Evolutionary conservation across 1,140 invertebrate genomes (phyloP), one percentile per base, ranked within the genome.

Genomic region (Helicorthomorpha holstii): DNA sequence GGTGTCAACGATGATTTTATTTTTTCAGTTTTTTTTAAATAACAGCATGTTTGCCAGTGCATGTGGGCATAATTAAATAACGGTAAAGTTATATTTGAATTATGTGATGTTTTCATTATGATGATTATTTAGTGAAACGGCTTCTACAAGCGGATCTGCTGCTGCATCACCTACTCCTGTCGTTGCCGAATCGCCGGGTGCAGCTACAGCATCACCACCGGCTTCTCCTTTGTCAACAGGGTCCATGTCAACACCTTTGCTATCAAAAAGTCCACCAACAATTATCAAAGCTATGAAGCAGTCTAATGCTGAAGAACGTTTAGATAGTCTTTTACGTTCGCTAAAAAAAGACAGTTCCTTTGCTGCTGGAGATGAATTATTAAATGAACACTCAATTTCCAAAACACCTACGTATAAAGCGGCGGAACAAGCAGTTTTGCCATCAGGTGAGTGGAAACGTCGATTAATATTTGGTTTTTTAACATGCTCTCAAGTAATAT

Each of bases 261-360:
- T 46, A 46, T 25, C 44, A 10, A 46, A 46, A 19, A 12, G 4
- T 10, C 44, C 44, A 10, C 4, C 41, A 48, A 19, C 50, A 47
- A 48, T 41, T 29, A 34, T 49, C 16, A n/a, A n/a, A n/a, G 4
- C 22, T 27, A 10, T 27, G 26, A 24, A 24, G 7, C 4, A 10
- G 4, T 7, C 57, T 21, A 61, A 59, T 10, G 65, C 68, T 14
- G 71, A 78, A 56, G 74, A 76, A 56, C 67, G 76, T 21, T 62
- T 80, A 22, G 78, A 79, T 59, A 72, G 71, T 43, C 65, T 81
- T 12, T 71, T 80, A 14, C 80, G 79, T 58, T 75, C 72, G 54
- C 62, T 78, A 38, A 71, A 72, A 1, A 78, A 78, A 62, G 74
- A 76, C 54, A 68, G 4, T 45, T 4, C 43, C 19, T 4, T 19